Evolutionary conservation across 1,140 invertebrate species (phyloP), one percentile per base, ranked within the genome.

Genomic region (Paraescarpia echinospica): DNA sequence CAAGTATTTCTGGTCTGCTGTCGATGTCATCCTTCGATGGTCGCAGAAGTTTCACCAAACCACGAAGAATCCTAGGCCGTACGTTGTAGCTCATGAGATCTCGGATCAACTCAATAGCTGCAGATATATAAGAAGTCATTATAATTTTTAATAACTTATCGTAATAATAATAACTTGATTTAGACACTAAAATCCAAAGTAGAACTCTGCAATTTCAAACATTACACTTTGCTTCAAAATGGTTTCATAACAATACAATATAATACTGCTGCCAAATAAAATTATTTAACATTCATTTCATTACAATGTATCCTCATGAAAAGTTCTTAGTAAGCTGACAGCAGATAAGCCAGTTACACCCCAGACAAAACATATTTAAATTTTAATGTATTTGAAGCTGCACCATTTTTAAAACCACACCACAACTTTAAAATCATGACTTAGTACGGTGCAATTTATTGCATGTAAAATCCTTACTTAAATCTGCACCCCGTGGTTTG

Each of bases 61-160:
- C 95, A 93, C 94, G 94, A 48, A 96, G 93, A 14, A 96, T 90
- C 1, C 92, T 59, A 91, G 94, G 94, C 89, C 93, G 92, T 27
- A 96, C 95, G 51, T 95, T 95, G 94, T 96, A 96, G 48, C 95
- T 93, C 95, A 96, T 96, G 92, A 96, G 93, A 34, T 95, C 94
- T 92, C 95, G 95, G 34, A 96, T 95, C 31, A 96, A 92, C 91
- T 96, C 95, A 94, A 96, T 95, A 12, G 95, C 96, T 96, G 93
- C n/a, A 94, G 92, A 93, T 48, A 92, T 92, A 92, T 18, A 77
- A 1, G 14, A 77, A 12, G 59, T 18, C 59, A 77, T 12, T 14
- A 77, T 77, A 18, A 77, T 77, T 77, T 77, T 77, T 22, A 41
- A 31, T 18, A 77, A n/a, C n/a, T 18, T 77, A 77, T 9, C 27